Percentiles rank a stretch among this genome's conserved stretches.
These are phyloP conservation scores for Microplitis deprimator DNA, from an alignment of 2,888 invertebrate species.

Conservation along the genomic window DNA sequence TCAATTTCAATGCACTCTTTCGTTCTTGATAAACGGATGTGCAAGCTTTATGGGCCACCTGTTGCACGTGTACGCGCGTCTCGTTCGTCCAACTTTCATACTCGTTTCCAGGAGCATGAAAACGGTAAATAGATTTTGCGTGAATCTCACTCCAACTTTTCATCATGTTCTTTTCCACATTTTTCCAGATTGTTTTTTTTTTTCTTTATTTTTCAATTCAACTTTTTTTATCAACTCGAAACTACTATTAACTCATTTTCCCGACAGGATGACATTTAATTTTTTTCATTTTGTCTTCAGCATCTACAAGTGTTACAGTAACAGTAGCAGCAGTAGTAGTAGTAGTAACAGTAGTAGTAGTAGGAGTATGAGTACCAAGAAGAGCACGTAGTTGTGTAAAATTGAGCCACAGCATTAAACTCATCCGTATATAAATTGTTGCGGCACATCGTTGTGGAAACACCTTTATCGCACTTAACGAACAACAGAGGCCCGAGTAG, in stretches of 20 bases:
- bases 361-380: no score
- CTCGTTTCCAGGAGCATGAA: conserved; percentile 49
- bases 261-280: background rate
- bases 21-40: conserved; percentile 72
- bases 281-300: no score
- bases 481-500: conserved; percentile 17
- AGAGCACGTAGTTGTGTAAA: no score
- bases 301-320: no score
- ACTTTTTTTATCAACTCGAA: background rate
- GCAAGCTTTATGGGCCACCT: conserved; percentile 71
- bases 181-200: conserved; percentile 2
- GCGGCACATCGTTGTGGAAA: conserved; percentile 3
- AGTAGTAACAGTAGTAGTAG: no score
- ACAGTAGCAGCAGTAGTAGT: no score
- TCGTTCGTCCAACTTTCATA: conserved; percentile 65
- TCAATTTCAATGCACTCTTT: conserved; percentile 71
- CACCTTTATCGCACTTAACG: conserved; percentile 7
- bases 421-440: conserved; percentile 9
- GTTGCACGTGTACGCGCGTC: conserved; percentile 66
- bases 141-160: conserved; percentile 25
- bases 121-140: conserved; percentile 38
- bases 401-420: background rate
- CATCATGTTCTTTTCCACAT: background rate
- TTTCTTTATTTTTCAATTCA: background rate
- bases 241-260: background rate